Evolutionary conservation across 2,888 invertebrate species (phyloP), one percentile per base, ranked within the genome.

Genomic region (Ferdinandea cuprea): DNA sequence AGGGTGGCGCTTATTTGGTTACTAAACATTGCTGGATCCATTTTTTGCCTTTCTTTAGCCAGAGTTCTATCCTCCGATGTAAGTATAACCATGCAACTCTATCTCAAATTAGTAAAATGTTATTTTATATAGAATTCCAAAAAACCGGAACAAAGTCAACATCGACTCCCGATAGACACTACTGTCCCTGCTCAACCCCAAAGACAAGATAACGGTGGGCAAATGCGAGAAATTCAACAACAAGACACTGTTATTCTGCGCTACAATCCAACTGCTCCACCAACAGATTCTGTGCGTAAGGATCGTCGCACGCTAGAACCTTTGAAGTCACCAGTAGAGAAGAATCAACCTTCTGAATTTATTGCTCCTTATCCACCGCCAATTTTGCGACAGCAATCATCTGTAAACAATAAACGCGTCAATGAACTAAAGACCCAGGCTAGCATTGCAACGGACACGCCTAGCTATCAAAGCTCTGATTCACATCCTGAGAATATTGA

Each of bases 1-100:
- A 91, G 92, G 21, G 89, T 92, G 44, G 89, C 90, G 2, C 69
- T 92, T 0, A 87, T 93, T 28, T 92, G 92, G 88, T 21, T 92
- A 8, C 68, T 92, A n/a, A 93, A 93, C 78, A 85, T 93, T 4
- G 87, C 90, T 42, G 90, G 68, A 0, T 15, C 87, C 11, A 86
- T 87, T 19, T 90, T 90, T 81, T 89, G 90, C 48, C 76, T 90
- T 19, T 89, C 90, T 0, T 61, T 90, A 32, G 87, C 89, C 0
- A 84, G 78, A 50, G 86, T 86, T 2, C 58, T 90, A 58, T 87
- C 88, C 28, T 86, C 86, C 5, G 87, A 87, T 73, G 88, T 88
- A 73, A 86, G 85, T 77, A n/a, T 1, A 35, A 8, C 9, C 6
- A 2, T 9, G 5, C 13, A 19, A 11, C 19, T 15, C 9, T 19